Evolutionary conservation across 2,113 vertebrate species (phyloP), one percentile per base, ranked within the genome.

Genomic region (Puffinus mauretanicus): DNA sequence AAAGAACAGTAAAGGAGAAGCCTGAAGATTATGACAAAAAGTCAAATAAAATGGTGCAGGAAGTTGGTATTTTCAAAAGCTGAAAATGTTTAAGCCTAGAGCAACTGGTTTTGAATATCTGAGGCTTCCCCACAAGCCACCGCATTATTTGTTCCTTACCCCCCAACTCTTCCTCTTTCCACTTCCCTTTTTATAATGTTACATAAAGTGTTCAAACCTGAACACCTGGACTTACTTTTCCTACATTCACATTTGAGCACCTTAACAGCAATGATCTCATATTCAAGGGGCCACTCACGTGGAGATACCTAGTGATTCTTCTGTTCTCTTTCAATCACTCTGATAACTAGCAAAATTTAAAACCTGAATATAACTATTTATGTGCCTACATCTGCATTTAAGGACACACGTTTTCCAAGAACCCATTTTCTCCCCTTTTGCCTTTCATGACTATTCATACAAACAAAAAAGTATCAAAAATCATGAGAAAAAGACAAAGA

Each of bases 101-200:
- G 44, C 38, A 92, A 79, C 57, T 73, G 44, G 1, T 66, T 94
- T 66, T 93, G 22, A 92, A 7, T 77, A 67, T 40, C 64, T 82
- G 30, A 91, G 25, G n/a, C 32, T 90, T 88, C 71, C 54, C 54
- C 55, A 75, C 32, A 89, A 58, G 70, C 61, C 66, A 87, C 22
- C 4, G 2, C 66, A 78, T 81, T 75, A 89, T 42, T 89, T 88
- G 61, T 65, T 86, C 71, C 67, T 92, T 60, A 79, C 34, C 62
- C 90, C 61, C 69, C 46, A 88, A 88, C 29, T 80, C 82, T 40
- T 96, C 65, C 65, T 86, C 91, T 69, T 96, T 79, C 81, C 20
- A 80, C 36, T 94, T 95, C 44, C 66, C 58, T 67, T 91, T 79
- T 60, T 82, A 34, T 66, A 69, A 61, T 19, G 29, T 57, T 79